phyloP scores from a whole-genome alignment of 30 jellyfish, hydroid and myxozoan genomes.

The Pelagia noctiluca region DNA sequence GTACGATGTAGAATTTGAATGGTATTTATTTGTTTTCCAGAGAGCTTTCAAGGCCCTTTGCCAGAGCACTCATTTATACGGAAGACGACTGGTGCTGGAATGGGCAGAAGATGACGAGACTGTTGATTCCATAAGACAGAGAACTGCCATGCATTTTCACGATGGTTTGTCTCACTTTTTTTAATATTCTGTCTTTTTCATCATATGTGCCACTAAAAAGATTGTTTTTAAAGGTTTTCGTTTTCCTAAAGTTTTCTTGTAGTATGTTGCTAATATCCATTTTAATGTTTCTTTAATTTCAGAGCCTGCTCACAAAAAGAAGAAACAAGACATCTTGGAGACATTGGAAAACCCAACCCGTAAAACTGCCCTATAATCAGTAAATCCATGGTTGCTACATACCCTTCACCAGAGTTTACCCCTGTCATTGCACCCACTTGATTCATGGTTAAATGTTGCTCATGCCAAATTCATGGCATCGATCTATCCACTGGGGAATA shows the following conservation, averaged over 20 bases:
- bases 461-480: background rate
- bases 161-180: slow-evolving; percentile 44
- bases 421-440: background rate
- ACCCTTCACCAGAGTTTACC: too few relatives aligned
- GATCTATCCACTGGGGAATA: background rate
- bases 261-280: background rate
- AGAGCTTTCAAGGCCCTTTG: slow-evolving; percentile 94
- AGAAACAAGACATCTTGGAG: slow-evolving; percentile 52
- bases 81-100: slow-evolving; percentile 98
- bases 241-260: background rate
- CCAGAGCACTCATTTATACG: slow-evolving; percentile 99
- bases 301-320: slow-evolving; percentile 67
- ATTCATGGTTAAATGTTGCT: background rate
- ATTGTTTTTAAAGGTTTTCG: too few relatives aligned
- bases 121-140: slow-evolving; percentile 83
- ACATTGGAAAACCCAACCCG: slow-evolving; percentile 26
- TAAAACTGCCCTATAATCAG: too few relatives aligned
- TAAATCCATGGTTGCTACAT: too few relatives aligned
- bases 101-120: slow-evolving; percentile 99
- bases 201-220: background rate
- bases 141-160: slow-evolving; percentile 89
- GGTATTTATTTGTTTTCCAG: slow-evolving; percentile 26
- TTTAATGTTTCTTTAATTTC: background rate
- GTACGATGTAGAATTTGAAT: too few relatives aligned
- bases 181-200: background rate